Evolutionary conservation across 2,888 invertebrate genomes (phyloP), one percentile per base, ranked within the genome.

Genomic region (Chymomyza procnemis): DNA sequence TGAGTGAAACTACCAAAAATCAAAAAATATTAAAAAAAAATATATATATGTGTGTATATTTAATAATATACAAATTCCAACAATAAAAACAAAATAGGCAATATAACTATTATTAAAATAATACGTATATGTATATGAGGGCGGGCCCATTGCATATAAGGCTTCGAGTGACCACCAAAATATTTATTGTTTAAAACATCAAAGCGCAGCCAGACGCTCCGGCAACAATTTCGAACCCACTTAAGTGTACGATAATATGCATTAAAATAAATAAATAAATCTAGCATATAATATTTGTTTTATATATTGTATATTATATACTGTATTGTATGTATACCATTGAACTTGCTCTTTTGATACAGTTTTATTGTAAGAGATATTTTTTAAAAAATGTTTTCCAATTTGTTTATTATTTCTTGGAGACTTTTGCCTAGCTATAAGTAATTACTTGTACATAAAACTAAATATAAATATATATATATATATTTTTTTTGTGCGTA

Each of bases 241-340:
- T 55, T 30, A 68, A 50, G 50, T 68, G 50, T 22, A 54, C n/a
- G 47, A 16, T 16, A 6, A 63, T 50, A 34, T n/a, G 46, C 26
- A 48, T 26, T 18, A 50, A 50, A 22, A 16, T 50, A 9, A 1
- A 46, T 56, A 56, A 60, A 1, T 21, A 57, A 18, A 16, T 16
- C 57, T 64, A 56, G 64, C 71, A 70, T 55, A 70, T 55, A 58
- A 63, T 70, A 70, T 64, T 70, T 70, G 56, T 64, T 64, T 69
- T 69, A 50, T 55, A 64, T 22, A 34, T 52, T 48, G 52, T 46
- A 41, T 50, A 30, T 8, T 41, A 50, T 41, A 2, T 41, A 41
- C 1, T 4, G 6, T 4, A 26, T 26, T 6, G 8, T 26, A 41
- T 41, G 12, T 41, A 41, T 41, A 41, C 12, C 12, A 12, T 2